Percentiles rank a stretch among this genome's conserved stretches.
These are phyloP conservation scores for Pelmatolapia mariae DNA, from an alignment of 2,113 vertebrate species.

Conservation along the genomic window DNA sequence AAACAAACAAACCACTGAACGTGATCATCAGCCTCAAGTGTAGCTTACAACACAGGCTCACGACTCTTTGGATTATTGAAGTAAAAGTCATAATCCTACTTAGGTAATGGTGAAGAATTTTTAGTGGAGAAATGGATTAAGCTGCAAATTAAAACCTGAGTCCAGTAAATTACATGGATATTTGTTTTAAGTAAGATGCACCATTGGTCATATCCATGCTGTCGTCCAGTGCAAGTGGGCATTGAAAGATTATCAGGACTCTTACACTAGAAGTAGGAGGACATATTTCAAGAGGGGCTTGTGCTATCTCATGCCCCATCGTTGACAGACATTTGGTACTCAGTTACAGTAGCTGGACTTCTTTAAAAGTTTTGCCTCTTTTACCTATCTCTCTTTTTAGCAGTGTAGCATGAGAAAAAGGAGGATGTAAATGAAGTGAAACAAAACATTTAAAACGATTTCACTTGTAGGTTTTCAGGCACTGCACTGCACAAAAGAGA, in stretches of 20 bases:
- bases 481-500: background rate
- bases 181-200: background rate
- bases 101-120: background rate
- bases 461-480: background rate
- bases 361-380: background rate
- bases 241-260: background rate
- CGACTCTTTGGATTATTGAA: background rate
- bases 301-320: background rate
- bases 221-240: rapidly evolving
- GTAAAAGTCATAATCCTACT: background rate
- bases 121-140: background rate
- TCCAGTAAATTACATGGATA: background rate
- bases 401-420: background rate
- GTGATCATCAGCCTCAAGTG: background rate
- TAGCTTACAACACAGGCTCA: background rate
- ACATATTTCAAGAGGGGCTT: background rate
- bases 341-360: background rate
- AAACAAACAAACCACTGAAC: background rate
- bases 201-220: background rate
- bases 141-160: background rate
- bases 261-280: background rate
- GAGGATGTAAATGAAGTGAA: background rate
- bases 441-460: background rate
- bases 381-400: background rate
- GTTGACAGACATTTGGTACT: background rate